These are phyloP conservation scores for Kradibia gibbosae DNA, from an alignment of 1,140 invertebrate species.

Conservation along the genomic window DNA sequence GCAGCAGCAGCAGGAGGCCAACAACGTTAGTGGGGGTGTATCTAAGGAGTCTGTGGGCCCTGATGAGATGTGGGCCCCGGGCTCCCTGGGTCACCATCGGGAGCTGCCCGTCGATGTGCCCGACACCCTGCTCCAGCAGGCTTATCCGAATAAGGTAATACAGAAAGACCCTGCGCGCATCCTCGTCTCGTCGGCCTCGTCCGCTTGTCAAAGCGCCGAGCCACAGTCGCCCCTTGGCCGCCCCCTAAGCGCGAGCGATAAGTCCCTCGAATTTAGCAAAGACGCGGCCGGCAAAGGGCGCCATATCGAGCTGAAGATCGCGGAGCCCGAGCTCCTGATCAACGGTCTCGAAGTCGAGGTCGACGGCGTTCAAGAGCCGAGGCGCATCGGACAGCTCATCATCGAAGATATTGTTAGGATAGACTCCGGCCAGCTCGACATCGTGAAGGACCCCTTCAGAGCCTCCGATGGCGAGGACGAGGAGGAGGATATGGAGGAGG, in stretches of 20 bases:
- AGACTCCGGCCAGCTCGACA: constrained; percentile 40
- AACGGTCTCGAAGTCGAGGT: constrained; percentile 38
- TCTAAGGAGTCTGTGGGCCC: constrained; percentile 65
- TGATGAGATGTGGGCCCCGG: constrained; percentile 72
- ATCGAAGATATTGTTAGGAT: constrained; percentile 21
- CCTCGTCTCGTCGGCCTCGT: constrained; percentile 54
- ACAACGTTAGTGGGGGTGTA: constrained; percentile 65
- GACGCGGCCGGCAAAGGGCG: constrained; percentile 54
- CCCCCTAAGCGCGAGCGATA: constrained; percentile 67
- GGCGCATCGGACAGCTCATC: constrained; percentile 12
- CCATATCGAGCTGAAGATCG: constrained; percentile 71
- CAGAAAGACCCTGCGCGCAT: constrained; percentile 77
- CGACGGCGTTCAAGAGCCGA: constrained; percentile 29
- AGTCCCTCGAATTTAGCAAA: constrained; percentile 65
- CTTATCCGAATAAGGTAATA: constrained; percentile 91
- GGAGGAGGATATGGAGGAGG: constrained; percentile 57
- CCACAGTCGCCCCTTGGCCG: constrained; percentile 41
- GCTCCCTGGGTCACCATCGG: constrained; percentile 82
- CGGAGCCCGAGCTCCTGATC: constrained; percentile 36
- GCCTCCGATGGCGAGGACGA: constrained; percentile 52
- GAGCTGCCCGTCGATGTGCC: constrained; percentile 99
- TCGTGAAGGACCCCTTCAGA: constrained; percentile 55
- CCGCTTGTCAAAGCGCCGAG: constrained; percentile 43
- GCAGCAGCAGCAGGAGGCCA: constrained; percentile 64
- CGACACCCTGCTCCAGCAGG: constrained; percentile 92